phyloP scores from a whole-genome alignment of 2,113 vertebrate species.

The Elaphurus davidianus region DNA sequence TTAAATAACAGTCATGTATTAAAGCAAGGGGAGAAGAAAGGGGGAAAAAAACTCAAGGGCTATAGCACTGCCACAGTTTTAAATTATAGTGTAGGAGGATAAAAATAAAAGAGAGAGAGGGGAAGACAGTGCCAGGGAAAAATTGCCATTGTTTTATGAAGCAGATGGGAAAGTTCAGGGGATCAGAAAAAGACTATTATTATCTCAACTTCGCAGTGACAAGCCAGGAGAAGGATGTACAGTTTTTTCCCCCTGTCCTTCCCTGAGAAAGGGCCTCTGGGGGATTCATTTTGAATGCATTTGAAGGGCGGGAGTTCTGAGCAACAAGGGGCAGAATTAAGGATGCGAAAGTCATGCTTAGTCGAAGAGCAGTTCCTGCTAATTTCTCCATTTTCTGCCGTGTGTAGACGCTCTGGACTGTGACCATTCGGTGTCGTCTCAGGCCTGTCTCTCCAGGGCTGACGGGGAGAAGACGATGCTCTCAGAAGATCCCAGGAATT shows the following conservation, averaged over 20 bases:
- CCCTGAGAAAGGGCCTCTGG: conserved; percentile 53
- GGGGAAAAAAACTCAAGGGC: conserved; percentile 70
- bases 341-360: neutral
- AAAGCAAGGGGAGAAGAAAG: conserved; percentile 74
- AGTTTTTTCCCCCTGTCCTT: conserved; percentile 46
- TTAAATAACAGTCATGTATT: conserved; percentile 76
- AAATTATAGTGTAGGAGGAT: conserved; percentile 81
- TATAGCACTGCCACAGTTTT: conserved; percentile 74
- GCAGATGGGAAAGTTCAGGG: conserved; percentile 87
- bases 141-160: conserved; percentile 88
- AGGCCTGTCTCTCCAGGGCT: neutral
- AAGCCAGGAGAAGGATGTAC: conserved; percentile 80
- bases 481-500: neutral
- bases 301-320: neutral
- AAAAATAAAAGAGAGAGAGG: conserved; percentile 82
- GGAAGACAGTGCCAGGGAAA: conserved; percentile 75
- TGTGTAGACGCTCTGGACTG: neutral
- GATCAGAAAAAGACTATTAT: conserved; percentile 88
- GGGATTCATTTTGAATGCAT: conserved; percentile 64
- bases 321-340: neutral
- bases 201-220: conserved; percentile 81
- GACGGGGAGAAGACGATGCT: neutral
- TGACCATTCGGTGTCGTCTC: neutral
- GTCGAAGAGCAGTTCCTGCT: neutral
- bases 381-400: neutral